phyloP scores from a whole-genome alignment of 2,888 invertebrate genomes.

The Plebejus argus region DNA sequence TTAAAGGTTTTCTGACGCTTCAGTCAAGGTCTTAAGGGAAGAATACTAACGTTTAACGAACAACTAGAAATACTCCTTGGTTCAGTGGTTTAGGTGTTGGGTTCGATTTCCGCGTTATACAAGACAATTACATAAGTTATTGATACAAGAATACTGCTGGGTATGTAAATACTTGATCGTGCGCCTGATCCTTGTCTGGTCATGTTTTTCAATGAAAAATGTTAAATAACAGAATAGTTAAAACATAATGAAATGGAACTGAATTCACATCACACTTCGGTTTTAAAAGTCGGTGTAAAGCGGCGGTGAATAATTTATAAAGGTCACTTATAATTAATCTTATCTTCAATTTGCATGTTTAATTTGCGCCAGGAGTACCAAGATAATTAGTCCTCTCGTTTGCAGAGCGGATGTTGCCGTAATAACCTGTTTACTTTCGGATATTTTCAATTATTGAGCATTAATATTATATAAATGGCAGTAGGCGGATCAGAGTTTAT shows the following conservation, averaged over 20 bases:
- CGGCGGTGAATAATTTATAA: conserved; percentile 26
- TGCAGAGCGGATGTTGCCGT: conserved; percentile 8
- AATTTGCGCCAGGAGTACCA: neutral
- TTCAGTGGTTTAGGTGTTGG: neutral
- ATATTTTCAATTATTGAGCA: conserved; percentile 3
- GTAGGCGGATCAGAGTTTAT: neutral
- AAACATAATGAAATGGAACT: neutral
- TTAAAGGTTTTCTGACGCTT: neutral
- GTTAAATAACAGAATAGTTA: neutral
- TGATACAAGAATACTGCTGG: too few relatives aligned
- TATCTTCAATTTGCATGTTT: conserved; percentile 28
- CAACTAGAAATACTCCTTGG: neutral
- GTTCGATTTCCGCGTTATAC: neutral
- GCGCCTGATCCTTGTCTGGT: too few relatives aligned
- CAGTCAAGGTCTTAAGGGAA: neutral
- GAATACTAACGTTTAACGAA: neutral
- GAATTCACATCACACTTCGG: neutral
- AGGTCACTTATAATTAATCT: conserved; percentile 26
- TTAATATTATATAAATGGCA: neutral
- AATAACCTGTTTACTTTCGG: conserved; percentile 34
- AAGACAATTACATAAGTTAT: too few relatives aligned
- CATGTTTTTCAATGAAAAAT: neutral
- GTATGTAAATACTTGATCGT: too few relatives aligned
- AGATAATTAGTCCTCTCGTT: conserved; percentile 14
- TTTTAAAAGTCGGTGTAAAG: conserved; percentile 24